Evolutionary conservation across 2,113 vertebrate genomes (phyloP), one percentile per base, ranked within the genome.

Genomic region (Pica pica): DNA sequence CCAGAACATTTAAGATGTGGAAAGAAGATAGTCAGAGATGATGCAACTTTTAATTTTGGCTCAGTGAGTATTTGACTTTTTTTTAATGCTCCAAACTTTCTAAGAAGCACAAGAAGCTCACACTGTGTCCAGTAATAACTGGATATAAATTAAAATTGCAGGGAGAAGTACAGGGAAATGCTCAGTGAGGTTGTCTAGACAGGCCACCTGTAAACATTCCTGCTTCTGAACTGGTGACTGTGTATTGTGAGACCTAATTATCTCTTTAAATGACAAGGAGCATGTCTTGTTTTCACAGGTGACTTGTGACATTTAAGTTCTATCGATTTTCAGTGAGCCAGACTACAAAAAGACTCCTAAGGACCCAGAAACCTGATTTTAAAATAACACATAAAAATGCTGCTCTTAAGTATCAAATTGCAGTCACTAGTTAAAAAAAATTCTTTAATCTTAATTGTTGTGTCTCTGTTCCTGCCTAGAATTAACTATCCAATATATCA

Each of bases 11-110:
- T 83, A 63, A 74, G 89, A 76, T 86, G 78, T 93, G 88, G 88
- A 92, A 92, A 94, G 92, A 94, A 83, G 91, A 95, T 70, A 69
- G 64, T 70, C 87, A 81, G 47, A 55, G 55, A 83, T 90, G 94
- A 96, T 90, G 90, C 89, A 85, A 77, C 73, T 86, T 86, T 94
- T 44, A 77, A 81, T 94, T 90, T 85, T 70, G 85, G 64, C 73
- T 71, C 55, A 59, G 60, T 93, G 57, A 94, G 87, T 94, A 78
- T 56, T 56, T 68, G 13, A 31, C 42, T 64, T 46, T 81, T 71
- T 70, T 67, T 75, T 19, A 44, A 77, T 77, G 52, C n/a, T 85
- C 75, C 52, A 63, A 56, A 87, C n/a, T 76, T 91, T 84, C 46
- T 87, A 76, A 91, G 78, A 68, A 87, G 57, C 57, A 11, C 24